Evolutionary conservation across 2,113 vertebrate genomes (phyloP), one percentile per base, ranked within the genome.

Genomic region (Canis aureus): DNA sequence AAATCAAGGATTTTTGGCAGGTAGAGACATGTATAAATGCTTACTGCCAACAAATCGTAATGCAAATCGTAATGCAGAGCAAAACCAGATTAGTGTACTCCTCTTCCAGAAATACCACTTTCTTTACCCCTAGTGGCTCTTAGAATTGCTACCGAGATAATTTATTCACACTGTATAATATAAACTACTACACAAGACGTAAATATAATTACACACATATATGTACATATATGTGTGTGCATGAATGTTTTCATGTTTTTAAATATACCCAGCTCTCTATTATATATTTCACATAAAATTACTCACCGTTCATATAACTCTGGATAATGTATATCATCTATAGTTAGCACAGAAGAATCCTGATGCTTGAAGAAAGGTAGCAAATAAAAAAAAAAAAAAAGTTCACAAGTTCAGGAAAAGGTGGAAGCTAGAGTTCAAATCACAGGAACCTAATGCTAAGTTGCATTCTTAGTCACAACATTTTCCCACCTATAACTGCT

Each of bases 1-100:
- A 66, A 74, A 94, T 84, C 64, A 95, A 84, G 8, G 15, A 66
- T 79, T 69, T 78, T 32, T 67, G 60, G 62, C 84, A 94, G 81
- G 49, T 43, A 60, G 25, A 93, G 73, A 91, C 60, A 66, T 27
- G 25, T 43, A 57, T 81, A 93, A 97, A 73, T 3, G 3, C 17
- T 85, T 38, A 67, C 5, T 91, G n/a, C 57, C 27, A 66, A 89
- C 8, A 86, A 83, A 69, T 69, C 35, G 35, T 38, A 38, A 38
- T 38, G 35, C 35, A 81, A 92, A 73, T 43, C 27, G 27, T 78
- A 91, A 85, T 19, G 17, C 19, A 67, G 25, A 95, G 9, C 57
- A 90, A 86, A 67, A 59, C 11, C 67, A 88, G 60, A 59, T 69
- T 29, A 73, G 3, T 17, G 8, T 29, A 89, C 6, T 86, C 7